phyloP scores from a whole-genome alignment of 1,140 invertebrate species.

The Lethocerus indicus region DNA sequence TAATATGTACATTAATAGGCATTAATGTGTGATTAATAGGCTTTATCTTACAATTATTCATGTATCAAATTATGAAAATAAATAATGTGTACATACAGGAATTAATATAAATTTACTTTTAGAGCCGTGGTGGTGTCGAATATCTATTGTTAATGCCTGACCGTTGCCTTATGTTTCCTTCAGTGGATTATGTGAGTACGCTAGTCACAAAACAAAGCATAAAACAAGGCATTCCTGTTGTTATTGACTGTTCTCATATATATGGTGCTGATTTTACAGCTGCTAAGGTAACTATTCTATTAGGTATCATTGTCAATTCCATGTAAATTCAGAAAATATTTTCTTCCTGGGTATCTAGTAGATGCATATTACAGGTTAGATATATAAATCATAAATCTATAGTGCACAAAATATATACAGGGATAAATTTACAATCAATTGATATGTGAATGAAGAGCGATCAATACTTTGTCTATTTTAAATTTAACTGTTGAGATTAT shows the following conservation, averaged over 20 bases:
- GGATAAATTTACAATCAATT: not conserved
- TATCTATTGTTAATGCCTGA: conserved; percentile 69
- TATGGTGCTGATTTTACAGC: conserved; percentile 68
- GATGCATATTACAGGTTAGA: no score
- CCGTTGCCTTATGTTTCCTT: conserved; percentile 72
- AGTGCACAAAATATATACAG: not conserved
- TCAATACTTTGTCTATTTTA: not conserved
- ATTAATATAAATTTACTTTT: no score
- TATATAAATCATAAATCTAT: no score
- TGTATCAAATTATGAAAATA: no score
- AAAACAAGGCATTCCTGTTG: conserved; percentile 46
- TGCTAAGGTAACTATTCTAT: conserved; percentile 44
- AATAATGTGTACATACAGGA: no score
- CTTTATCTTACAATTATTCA: no score
- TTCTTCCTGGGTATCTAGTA: no score
- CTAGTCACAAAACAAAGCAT: conserved; percentile 63
- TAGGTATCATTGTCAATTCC: no score
- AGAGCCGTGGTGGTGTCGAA: conserved; percentile 45
- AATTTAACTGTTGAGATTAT: not conserved
- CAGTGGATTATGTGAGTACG: conserved; percentile 67
- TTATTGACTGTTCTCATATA: conserved; percentile 67
- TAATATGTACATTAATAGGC: no score
- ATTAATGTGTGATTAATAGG: no score
- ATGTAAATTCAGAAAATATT: no score
- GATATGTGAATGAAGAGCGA: not conserved